Base-by-base conservation (phyloP, 2,888 invertebrate genomes). In the Calephelis perditalis region DNA sequence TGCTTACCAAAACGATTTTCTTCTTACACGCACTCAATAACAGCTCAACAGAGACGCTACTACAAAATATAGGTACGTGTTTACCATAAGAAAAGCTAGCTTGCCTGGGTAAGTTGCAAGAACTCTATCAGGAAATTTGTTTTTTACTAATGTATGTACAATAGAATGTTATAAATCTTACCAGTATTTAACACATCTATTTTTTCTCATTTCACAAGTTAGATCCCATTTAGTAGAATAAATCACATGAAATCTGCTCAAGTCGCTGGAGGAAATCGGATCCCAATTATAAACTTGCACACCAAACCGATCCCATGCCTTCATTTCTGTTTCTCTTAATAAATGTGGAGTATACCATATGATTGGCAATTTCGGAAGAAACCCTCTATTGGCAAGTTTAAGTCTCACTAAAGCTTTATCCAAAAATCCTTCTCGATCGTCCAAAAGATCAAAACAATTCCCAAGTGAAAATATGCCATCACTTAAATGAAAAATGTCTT, bases 141-240 rank as follows among this genome's bases (percentile, higher is more conserved):
- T 26, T 26, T 26, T 26, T 26, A 2, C 3, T 7, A 40, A 40
- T 7, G 2, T 0, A 1, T 40, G 8, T 40, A 40, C 40, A 40
- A 7, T 6, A 40, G 8, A 4, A 40, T 40, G 5, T 57, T 26
- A 26, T 12, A 11, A 36, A 36, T 40, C 60, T 65, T 63, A 82
- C 86, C 81, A 82, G 62, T 81, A 86, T 59, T 71, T 79, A 3
- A 26, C 67, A 63, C 86, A 86, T 36, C 80, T 73, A 8, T 76
- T 73, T 15, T 81, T 80, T 44, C 70, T 74, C 36, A 82, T 73
- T 47, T 81, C 75, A 65, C 96, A 92, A 70, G 96, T 96, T 91
- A 96, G 93, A 10, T 95, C 95, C 82, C 96, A 96, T 60, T 94
- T 95, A 71, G 95, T 95, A 0, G 96, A 96, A 71, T 96, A 91